Evolutionary conservation across 2,888 invertebrate genomes (phyloP).

Genomic region (Scaptomyza cyrtandrae): DNA sequence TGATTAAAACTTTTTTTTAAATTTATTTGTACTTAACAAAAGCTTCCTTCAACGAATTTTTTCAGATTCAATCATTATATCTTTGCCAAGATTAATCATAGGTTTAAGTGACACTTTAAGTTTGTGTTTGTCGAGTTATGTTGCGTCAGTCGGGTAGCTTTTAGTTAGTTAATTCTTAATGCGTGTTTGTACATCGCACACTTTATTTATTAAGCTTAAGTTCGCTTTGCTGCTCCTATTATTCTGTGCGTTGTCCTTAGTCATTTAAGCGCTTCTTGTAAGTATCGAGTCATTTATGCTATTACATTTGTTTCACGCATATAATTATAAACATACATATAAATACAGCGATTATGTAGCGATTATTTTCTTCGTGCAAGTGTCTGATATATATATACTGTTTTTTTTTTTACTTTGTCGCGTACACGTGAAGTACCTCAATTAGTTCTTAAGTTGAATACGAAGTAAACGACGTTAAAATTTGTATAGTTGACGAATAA

Average conservation of each 20-base stretch:
- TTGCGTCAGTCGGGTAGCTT: slow-evolving; percentile 39
- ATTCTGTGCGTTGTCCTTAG: slow-evolving; percentile 52
- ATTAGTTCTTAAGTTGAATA: slow-evolving; percentile 59
- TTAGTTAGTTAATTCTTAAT: slow-evolving; percentile 58
- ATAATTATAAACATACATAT: slow-evolving; percentile 12
- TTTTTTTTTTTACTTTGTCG: slow-evolving; percentile 51
- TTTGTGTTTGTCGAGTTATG: slow-evolving; percentile 19
- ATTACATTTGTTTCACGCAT: slow-evolving; percentile 43
- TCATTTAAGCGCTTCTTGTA: slow-evolving; percentile 76
- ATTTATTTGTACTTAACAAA: background rate
- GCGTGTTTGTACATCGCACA: slow-evolving; percentile 26
- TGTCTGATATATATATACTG: slow-evolving; percentile 28
- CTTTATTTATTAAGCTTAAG: slow-evolving; percentile 68
- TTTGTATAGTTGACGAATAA: slow-evolving; percentile 46
- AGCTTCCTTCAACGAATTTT: background rate
- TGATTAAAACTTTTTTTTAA: too few species aligned
- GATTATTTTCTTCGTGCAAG: slow-evolving; percentile 27
- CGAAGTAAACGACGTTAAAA: slow-evolving; percentile 1
- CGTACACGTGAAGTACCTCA: slow-evolving; percentile 71
- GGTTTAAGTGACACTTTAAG: slow-evolving; percentile 6
- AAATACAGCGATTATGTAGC: slow-evolving; percentile 22
- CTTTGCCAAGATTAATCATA: slow-evolving; percentile 4
- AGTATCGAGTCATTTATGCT: slow-evolving; percentile 81
- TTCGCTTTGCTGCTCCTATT: slow-evolving; percentile 43
- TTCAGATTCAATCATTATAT: background rate